Evolutionary conservation across 2,113 vertebrate genomes (phyloP).

Genomic region (Gavialis gangeticus): DNA sequence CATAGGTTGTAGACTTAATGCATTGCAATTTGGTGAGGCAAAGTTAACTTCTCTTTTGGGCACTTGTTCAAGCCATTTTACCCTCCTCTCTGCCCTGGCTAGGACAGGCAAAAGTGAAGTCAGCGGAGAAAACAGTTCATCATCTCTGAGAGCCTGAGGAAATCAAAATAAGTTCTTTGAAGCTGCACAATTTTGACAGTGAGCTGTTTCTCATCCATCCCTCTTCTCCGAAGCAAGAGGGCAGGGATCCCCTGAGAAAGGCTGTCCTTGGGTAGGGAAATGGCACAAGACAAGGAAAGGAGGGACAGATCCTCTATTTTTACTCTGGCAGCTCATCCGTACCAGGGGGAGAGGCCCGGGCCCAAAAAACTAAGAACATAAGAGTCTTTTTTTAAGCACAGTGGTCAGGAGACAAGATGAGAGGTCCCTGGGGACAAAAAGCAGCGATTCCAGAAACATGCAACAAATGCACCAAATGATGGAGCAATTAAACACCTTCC

Average conservation of each 20-base stretch:
- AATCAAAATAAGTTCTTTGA: neutral
- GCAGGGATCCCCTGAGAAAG: neutral
- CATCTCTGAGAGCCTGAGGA: neutral
- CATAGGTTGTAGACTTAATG: no score
- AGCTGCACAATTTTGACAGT: neutral
- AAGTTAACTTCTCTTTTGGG: no score
- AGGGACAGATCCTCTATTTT: neutral
- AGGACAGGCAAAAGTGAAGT: neutral
- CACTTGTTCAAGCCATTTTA: no score
- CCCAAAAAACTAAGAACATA: neutral
- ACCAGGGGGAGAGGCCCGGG: neutral
- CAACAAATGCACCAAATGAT: no score
- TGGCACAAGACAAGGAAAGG: neutral
- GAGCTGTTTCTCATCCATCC: neutral
- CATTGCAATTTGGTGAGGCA: no score
- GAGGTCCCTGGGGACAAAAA: neutral
- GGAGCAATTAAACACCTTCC: no score
- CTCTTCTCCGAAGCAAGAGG: neutral
- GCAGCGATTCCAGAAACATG: no score
- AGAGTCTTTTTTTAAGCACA: neutral
- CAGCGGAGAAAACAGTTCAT: neutral
- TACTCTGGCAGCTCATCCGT: neutral
- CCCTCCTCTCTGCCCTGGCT: neutral
- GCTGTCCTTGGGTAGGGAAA: neutral
- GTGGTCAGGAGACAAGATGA: neutral